These are phyloP conservation scores for Actinernus sp. DNA, from an alignment of 92 coral and sea anemone genomes.

Conservation along the genomic window DNA sequence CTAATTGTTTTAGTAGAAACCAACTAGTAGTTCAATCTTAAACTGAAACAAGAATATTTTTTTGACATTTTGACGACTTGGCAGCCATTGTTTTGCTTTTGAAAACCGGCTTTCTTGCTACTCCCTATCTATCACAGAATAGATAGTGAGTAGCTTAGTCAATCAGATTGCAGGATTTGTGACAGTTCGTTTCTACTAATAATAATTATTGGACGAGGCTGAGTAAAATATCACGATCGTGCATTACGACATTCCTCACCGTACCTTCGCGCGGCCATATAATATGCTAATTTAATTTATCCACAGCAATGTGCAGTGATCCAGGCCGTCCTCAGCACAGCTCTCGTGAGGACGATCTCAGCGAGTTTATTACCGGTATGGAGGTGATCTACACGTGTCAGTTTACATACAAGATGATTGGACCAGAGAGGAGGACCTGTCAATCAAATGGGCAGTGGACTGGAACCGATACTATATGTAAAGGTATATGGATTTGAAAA, in stretches of 20 bases:
- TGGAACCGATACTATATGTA: constrained; percentile 66
- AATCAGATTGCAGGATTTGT: background rate
- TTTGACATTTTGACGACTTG: too few relatives aligned
- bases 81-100: too few relatives aligned
- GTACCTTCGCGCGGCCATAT: too few relatives aligned
- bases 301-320: constrained; percentile 57
- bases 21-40: too few relatives aligned
- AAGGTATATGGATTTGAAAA: constrained; percentile 28
- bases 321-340: constrained; percentile 70
- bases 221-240: background rate
- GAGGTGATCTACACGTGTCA: constrained; percentile 70
- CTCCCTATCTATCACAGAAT: too few relatives aligned
- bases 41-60: too few relatives aligned
- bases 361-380: constrained; percentile 76
- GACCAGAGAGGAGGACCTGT: constrained; percentile 62
- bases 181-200: background rate
- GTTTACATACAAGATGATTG: constrained; percentile 53
- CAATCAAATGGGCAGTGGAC: constrained; percentile 69
- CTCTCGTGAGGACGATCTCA: constrained; percentile 43
- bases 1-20: too few relatives aligned
- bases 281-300: background rate
- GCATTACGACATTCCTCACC: too few relatives aligned
- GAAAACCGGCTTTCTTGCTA: too few relatives aligned
- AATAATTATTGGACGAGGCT: too few relatives aligned
- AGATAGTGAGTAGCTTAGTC: too few relatives aligned